Base-by-base conservation (phyloP, 92 coral and sea anemone species). In the Porites lobata region DNA sequence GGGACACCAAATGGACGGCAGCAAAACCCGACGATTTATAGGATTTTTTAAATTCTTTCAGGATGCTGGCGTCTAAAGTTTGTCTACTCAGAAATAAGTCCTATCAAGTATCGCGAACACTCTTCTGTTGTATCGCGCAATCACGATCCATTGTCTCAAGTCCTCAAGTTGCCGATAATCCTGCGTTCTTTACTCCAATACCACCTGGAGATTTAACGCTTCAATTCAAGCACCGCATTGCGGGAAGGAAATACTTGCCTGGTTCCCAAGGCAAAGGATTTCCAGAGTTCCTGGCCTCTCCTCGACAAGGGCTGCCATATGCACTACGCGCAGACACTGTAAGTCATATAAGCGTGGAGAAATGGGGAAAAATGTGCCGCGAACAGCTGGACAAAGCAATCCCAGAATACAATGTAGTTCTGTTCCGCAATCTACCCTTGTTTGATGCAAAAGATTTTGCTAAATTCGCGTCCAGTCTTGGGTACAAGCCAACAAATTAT, bases 361-460 rank as follows among this genome's bases (percentile, higher is more conserved):
- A 86, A 58, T 85, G 96, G 92, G 98, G 91, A 32, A 75, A 85
- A 20, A 75, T 79, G 57, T 93, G 94, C 64, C 90, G 94, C 50
- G 87, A 88, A 24, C 81, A 80, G 71, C 88, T 95, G 6, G 94
- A 95, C 73, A 87, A 65, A 61, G 77, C 61, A 32, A 78, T 91
- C 43, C 91, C 96, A 52, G 80, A 76, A 51, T 83, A 86, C 76
- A 92, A 92, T 21, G 96, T 75, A 9, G 90, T 94, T 56, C 69
- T 94, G 87, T 94, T 94, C 84, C 95, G 98, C 32, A 94, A 94
- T 13, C 73, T 94, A 14, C 94, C 96, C 9, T 24, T 95, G 20
- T 81, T 62, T 19, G 82, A 56, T 6, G 82, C 75, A 1, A 69
- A 56, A 43, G 91, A 87, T 65, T 95, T 91, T 83, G 84, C 93